phyloP scores from a whole-genome alignment of 2,797 vertebrate genomes.

The Enteromius mattozi region DNA sequence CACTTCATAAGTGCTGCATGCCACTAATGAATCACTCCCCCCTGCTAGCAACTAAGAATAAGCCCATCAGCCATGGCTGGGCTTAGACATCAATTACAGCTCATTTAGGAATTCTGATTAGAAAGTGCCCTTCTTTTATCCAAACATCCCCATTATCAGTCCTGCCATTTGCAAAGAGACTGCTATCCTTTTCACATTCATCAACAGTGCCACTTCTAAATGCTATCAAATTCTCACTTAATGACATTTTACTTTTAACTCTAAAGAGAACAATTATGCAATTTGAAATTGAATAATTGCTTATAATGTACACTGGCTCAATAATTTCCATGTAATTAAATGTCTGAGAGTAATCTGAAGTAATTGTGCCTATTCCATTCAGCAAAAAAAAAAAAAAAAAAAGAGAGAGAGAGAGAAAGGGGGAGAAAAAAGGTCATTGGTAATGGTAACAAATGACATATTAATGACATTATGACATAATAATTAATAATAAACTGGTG shows the following conservation, averaged over 20 bases:
- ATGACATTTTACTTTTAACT: constrained; percentile 40
- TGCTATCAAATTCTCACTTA: constrained; percentile 24
- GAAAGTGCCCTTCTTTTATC: background rate
- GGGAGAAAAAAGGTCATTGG: background rate
- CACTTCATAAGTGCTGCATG: background rate
- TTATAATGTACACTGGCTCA: constrained; percentile 22
- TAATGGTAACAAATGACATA: background rate
- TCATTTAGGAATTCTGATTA: constrained; percentile 27
- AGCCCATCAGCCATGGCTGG: constrained; percentile 5
- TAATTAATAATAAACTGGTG: constrained; percentile 2
- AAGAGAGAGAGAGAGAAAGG: background rate
- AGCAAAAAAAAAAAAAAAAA: background rate
- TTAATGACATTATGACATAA: background rate
- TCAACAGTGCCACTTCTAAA: constrained; percentile 23
- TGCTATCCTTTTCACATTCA: constrained; percentile 12
- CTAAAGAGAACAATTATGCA: constrained; percentile 45
- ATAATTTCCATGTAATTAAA: constrained; percentile 44
- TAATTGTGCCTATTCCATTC: constrained; percentile 36
- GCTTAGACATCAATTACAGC: constrained; percentile 26
- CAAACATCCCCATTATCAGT: constrained; percentile 10
- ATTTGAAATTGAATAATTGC: constrained; percentile 42
- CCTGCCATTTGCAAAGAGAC: constrained; percentile 23
- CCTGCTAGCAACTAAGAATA: background rate
- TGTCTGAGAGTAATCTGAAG: constrained; percentile 5
- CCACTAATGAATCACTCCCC: background rate